These are phyloP conservation scores for Standfussiana lucernea DNA, from an alignment of 2,888 invertebrate genomes.

Conservation along the genomic window DNA sequence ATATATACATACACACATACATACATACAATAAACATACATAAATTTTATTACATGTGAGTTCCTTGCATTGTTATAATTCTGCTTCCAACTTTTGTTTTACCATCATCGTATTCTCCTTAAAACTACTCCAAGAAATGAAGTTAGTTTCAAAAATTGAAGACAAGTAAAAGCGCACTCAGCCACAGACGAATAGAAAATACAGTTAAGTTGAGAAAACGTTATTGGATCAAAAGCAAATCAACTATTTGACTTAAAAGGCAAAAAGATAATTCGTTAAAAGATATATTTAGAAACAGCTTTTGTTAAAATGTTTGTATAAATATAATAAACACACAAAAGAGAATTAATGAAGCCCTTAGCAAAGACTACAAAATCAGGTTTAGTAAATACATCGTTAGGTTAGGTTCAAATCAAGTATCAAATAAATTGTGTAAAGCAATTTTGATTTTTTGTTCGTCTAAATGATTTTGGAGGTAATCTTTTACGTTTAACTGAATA, in stretches of 20 bases:
- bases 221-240: neutral
- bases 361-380: slow-evolving; percentile 3
- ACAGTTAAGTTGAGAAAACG: slow-evolving; percentile 12
- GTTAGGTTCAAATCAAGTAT: slow-evolving; percentile 1
- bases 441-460: neutral
- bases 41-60: too few species aligned
- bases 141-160: slow-evolving; percentile 1
- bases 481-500: neutral
- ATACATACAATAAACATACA: too few species aligned
- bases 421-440: slow-evolving; percentile 3
- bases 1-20: too few species aligned
- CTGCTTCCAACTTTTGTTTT: slow-evolving; percentile 6
- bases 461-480: neutral
- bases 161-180: neutral
- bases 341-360: neutral
- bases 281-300: neutral
- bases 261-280: neutral
- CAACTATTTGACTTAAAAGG: neutral
- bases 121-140: neutral
- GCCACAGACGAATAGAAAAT: neutral
- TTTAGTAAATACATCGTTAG: slow-evolving; percentile 7
- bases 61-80: neutral
- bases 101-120: slow-evolving; percentile 5
- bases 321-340: slow-evolving; percentile 5
- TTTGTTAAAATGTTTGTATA: slow-evolving; percentile 2